A percentile compares a stretch with the other conserved stretches of the same genome.
These are phyloP conservation scores for Acanthoscelides obtectus DNA, from an alignment of 2,888 invertebrate genomes.

Conservation along the genomic window DNA sequence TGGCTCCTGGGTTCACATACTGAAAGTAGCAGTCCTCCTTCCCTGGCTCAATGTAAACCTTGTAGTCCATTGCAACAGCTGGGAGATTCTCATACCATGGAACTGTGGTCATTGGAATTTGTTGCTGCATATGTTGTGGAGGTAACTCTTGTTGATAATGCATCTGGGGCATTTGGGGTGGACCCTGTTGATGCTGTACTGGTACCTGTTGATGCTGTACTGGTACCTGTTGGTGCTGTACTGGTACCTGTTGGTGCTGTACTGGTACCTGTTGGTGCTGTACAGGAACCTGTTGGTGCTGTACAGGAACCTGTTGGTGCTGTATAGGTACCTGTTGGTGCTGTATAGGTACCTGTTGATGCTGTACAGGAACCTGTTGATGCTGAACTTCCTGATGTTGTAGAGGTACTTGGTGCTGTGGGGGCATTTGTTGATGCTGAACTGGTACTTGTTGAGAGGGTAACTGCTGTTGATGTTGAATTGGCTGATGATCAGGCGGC, in stretches of 20 bases:
- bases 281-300: neutral
- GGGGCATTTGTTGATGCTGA: no score
- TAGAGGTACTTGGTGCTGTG: neutral
- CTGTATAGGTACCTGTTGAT: neutral
- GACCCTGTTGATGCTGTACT: neutral
- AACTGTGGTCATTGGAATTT: conserved; percentile 47
- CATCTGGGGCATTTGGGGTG: no score
- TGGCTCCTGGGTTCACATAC: conserved; percentile 86
- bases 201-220: neutral
- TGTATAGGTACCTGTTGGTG: neutral
- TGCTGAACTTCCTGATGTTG: neutral
- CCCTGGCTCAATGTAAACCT: conserved; percentile 91
- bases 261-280: neutral
- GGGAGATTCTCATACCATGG: conserved; percentile 86
- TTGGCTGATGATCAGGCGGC: neutral
- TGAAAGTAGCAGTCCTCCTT: conserved; percentile 94
- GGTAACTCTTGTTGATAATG: neutral
- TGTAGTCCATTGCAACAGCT: conserved; percentile 93
- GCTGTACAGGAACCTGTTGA: neutral
- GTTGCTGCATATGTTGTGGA: neutral
- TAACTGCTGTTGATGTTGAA: no score
- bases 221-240: neutral
- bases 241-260: neutral
- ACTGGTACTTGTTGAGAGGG: no score
- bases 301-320: neutral